Evolutionary conservation across 2,888 invertebrate species (phyloP), one percentile per base, ranked within the genome.

Genomic region (Aspidiotus rigidus): DNA sequence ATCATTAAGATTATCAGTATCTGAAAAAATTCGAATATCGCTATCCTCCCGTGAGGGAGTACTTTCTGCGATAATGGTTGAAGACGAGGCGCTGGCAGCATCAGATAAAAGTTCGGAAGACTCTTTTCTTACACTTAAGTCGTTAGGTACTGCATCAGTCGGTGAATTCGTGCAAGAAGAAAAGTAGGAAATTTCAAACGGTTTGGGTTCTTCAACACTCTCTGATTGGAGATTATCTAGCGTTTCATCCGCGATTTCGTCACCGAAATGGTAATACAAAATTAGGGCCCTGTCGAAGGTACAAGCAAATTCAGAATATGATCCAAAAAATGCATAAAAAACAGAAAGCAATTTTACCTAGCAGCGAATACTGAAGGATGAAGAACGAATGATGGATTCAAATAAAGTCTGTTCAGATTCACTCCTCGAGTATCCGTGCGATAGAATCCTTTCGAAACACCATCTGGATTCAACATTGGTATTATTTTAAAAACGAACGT

Each of bases 391-490:
- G 86, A 86, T 0, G 93, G 93, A 77, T 87, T 86, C 71, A 90
- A 80, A 79, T 94, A 94, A 59, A 93, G 86, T 74, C 93, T 81
- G 79, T 94, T 94, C 39, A 94, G 80, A 79, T 94, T 94, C 39
- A 92, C 87, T 7, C 94, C 94, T 67, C 88, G 81, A 0, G 89
- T 88, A 78, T 94, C 93, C 5, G 93, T 92, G 69, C 91, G 80
- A 77, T 91, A 92, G 77, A 92, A 90, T 0, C 94, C 94, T 69
- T 85, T 81, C 9, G 86, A 86, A 1, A 94, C 93, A 1, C 94
- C 94, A 76, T 94, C 94, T 0, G 94, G 94, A 80, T 94, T 94
- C 72, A 94, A 79, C 80, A 93, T 89, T 0, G 94, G 94, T 73
- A 94, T 86, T 77, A 94, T 80, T 79, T 93, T 93, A 81, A 94